A percentile compares a stretch with the other conserved stretches of the same genome.
Conservation (phyloP, 2,797 vertebrate genomes). For the Rhinella marina region DNA sequence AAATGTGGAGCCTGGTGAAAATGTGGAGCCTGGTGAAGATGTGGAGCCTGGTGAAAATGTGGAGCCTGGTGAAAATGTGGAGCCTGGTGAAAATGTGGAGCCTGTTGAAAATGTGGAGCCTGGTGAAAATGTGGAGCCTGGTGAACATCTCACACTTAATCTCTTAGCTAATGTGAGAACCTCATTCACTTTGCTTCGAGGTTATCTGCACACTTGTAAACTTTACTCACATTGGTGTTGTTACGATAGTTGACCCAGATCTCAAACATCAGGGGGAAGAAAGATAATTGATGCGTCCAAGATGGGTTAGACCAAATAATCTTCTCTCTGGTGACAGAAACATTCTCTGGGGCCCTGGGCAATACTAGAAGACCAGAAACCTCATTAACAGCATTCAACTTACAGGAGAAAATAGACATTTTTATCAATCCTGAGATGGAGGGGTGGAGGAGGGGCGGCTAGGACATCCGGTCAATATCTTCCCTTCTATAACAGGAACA, state of each 20-base stretch:
- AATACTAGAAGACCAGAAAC: constrained; percentile 5
- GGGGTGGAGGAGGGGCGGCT: too few relatives aligned
- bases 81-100: background rate
- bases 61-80: background rate
- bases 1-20: background rate
- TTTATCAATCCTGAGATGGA: background rate
- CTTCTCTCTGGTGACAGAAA: background rate
- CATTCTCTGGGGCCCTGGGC: constrained; percentile 2
- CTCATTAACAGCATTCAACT: background rate
- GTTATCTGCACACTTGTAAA: background rate
- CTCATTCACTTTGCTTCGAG: too few relatives aligned
- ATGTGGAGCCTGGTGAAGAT: background rate
- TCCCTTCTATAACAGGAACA: background rate
- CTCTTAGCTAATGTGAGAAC: too few relatives aligned
- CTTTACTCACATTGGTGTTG: background rate
- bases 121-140: background rate
- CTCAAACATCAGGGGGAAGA: constrained; percentile 28
- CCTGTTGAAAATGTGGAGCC: background rate
- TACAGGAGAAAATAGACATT: background rate
- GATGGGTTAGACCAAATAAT: constrained; percentile 15
- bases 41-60: background rate
- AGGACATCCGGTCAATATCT: background rate
- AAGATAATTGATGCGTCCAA: background rate
- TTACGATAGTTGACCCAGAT: background rate
- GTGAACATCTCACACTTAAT: too few relatives aligned